These are phyloP conservation scores for Archilochus colubris DNA, from an alignment of 2,113 vertebrate species.

Conservation along the genomic window DNA sequence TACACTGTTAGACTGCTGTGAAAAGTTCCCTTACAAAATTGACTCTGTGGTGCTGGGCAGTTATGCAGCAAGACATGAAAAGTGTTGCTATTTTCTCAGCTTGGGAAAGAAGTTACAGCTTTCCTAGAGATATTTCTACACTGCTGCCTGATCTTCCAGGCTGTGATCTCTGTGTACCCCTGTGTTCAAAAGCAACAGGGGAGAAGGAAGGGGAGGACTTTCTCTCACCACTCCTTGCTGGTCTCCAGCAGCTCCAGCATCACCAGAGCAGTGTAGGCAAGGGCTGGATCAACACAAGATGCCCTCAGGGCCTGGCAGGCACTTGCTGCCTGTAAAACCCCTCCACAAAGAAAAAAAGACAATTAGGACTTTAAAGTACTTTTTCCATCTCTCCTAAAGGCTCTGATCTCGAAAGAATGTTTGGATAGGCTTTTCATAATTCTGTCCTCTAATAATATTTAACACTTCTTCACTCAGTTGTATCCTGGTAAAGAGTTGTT, in stretches of 20 bases:
- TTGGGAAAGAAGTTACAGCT: background rate
- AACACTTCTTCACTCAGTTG: background rate
- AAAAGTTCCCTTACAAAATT: background rate
- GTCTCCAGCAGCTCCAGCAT: background rate
- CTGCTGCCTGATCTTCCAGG: background rate
- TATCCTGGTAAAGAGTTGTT: background rate
- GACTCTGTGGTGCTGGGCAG: background rate
- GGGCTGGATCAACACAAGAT: background rate
- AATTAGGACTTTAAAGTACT: constrained; percentile 41
- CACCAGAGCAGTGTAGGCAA: background rate
- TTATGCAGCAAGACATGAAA: background rate
- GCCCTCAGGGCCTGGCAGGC: background rate
- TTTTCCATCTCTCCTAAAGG: background rate
- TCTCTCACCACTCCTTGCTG: background rate
- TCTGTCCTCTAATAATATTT: background rate
- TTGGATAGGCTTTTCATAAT: constrained; percentile 21
- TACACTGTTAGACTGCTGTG: background rate
- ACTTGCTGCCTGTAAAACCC: background rate
- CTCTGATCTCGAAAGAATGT: constrained; percentile 46
- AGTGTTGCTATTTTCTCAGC: background rate
- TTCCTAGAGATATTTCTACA: background rate
- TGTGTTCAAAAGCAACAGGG: background rate
- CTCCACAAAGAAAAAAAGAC: background rate
- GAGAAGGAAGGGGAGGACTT: background rate
- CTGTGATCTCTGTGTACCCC: background rate